Conservation (phyloP, 23 tunicate genomes). For the Phallusia fumigata region DNA sequence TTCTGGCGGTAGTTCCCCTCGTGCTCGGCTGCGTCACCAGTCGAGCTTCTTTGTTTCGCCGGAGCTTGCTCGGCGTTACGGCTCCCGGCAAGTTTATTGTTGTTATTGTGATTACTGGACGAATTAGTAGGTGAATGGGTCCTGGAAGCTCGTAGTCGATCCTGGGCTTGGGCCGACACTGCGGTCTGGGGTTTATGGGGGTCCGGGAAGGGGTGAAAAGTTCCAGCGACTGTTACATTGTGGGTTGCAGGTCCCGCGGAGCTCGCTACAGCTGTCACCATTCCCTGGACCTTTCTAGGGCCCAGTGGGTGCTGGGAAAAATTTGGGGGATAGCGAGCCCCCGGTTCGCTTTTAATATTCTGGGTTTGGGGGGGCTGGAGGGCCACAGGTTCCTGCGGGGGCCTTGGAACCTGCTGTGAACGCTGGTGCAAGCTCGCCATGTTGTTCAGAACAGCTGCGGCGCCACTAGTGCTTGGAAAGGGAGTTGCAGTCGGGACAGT, state of each 20-base stretch:
- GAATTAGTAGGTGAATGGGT: conserved; percentile 1
- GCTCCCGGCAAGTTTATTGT: conserved; percentile 4
- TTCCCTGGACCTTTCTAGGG: conserved; percentile 32
- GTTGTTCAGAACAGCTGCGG: neutral
- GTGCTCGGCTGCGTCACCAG: neutral
- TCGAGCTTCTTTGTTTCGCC: neutral
- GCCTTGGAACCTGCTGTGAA: conserved; percentile 3
- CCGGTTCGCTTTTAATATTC: conserved; percentile 16
- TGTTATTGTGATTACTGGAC: conserved; percentile 13
- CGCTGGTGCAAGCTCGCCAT: conserved; percentile 6
- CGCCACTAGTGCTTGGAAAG: neutral
- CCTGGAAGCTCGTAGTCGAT: conserved; percentile 29
- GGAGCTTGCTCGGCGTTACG: neutral
- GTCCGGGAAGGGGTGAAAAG: conserved; percentile 76
- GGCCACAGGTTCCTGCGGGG: neutral
- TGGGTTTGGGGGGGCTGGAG: neutral
- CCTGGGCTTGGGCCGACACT: conserved; percentile 85
- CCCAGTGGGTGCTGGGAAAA: neutral
- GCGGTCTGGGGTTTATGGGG: conserved; percentile 81
- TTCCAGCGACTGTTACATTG: conserved; percentile 60
- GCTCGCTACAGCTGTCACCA: conserved; percentile 31
- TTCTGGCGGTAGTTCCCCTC: conserved; percentile 12
- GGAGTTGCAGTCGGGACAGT: neutral
- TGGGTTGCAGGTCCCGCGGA: conserved; percentile 5
- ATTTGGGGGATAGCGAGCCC: conserved; percentile 23